Evolutionary conservation across 1,140 invertebrate genomes (phyloP), one percentile per base, ranked within the genome.

Genomic region (Battus philenor): DNA sequence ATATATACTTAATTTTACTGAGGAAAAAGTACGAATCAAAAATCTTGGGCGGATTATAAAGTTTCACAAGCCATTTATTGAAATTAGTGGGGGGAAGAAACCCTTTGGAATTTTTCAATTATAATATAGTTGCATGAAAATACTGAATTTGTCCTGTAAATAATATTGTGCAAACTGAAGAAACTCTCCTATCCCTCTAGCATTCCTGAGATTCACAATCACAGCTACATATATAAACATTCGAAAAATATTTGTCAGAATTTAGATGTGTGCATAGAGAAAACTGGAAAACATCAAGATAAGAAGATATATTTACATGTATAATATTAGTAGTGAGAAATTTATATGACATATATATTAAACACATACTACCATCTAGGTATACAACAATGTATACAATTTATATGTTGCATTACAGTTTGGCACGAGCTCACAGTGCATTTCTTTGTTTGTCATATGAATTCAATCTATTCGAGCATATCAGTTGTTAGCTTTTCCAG

Each of bases 141-240:
- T 30, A 11, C n/a, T 30, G 29, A 30, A 30, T 1, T 30, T 6
- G 29, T 11, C 10, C 29, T 30, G 10, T 30, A 30, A 30, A 30
- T 27, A 27, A 27, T 27, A 27, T 27, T 44, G 20, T 20, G 27
- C 29, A 29, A 46, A 17, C 27, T 17, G 34, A 36, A 30, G 3
- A 22, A 4, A 22, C 3, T 27, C 24, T 27, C 24, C 10, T 27
- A 9, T 10, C 24, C n/a, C n/a, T n/a, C 36, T 18, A 44, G 44
- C 38, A 9, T 30, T 11, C n/a, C 38, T 27, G 57, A 58, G 60
- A 59, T 60, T 65, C 41, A 54, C 45, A 60, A 68, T 78, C 74
- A 78, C 74, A 78, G 74, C 71, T 71, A 68, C 67, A 59, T 55
- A 45, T 59, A 60, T 51, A 73, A 60, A 59, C 61, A 33, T 50